Conservation (phyloP, 1,140 invertebrate genomes). For the Pomacea maculata region DNA sequence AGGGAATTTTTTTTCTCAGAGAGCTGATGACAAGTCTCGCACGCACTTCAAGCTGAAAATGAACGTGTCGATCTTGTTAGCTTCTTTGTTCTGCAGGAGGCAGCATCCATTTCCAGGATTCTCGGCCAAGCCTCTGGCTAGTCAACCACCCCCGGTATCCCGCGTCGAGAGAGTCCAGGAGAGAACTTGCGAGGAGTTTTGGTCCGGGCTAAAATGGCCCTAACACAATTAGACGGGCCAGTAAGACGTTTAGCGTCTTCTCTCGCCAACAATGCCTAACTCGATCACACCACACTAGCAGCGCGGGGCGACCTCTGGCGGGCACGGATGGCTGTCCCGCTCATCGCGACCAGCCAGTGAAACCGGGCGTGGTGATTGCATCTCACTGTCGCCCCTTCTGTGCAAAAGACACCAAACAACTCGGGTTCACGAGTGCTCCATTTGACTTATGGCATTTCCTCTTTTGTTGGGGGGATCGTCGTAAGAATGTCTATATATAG, state of each 20-base stretch:
- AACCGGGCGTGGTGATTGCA: background rate
- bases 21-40: background rate
- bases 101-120: slow-evolving; percentile 6
- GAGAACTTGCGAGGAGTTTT: background rate
- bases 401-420: background rate
- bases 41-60: slow-evolving; percentile 1
- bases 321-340: background rate
- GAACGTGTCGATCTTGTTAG: background rate
- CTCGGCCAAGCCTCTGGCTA: background rate
- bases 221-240: slow-evolving; percentile 1
- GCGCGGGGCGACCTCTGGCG: background rate
- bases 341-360: background rate
- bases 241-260: slow-evolving; percentile 10
- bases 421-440: background rate
- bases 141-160: background rate
- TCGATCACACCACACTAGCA: slow-evolving; percentile 5
- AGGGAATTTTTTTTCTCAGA: background rate
- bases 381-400: background rate
- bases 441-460: background rate
- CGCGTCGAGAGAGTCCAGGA: background rate
- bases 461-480: background rate
- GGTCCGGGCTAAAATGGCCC: slow-evolving; percentile 10
- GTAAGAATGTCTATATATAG: background rate
- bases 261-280: slow-evolving; percentile 10
- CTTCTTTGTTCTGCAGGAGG: background rate